Base-by-base conservation (phyloP, 2,113 vertebrate species). In the Percopsis transmontana region DNA sequence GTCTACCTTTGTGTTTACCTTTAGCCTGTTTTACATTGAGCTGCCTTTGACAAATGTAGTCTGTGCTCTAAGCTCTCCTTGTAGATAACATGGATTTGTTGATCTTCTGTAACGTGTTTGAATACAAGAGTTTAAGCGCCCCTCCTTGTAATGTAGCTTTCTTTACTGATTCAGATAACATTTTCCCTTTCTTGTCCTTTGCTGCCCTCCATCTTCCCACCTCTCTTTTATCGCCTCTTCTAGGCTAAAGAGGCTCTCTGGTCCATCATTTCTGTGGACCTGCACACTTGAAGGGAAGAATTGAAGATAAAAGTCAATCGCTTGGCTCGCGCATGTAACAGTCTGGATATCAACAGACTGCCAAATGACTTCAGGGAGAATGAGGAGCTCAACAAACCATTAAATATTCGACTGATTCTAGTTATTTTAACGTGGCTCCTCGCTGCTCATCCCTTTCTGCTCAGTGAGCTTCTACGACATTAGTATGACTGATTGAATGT, bases 61-160 rank as follows among this genome's bases (percentile, higher is more conserved):
- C 57, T 21, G 16, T 44, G 40, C n/a, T 8, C 8, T 45, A 15
- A 16, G 4, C 10, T 47, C 23, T 50, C 18, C 44, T 2, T 50
- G 10, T 39, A 13, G 60, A 50, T 18, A 33, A 10, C 9, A n/a
- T 21, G 55, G 15, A 8, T 40, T 58, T 40, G 38, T 18, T 33
- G 27, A 39, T 51, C 45, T 39, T 39, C 60, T 40, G 47, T 38
- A 39, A 24, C 42, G 41, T 20, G 18, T 62, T 62, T 50, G 15
- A 62, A 62, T 38, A 51, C 60, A 62, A 62, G 27, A 19, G 27
- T 62, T 21, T 41, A 51, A 51, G 3, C 23, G 15, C 13, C n/a
- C 5, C 27, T 39, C n/a, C 14, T n/a, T 62, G 27, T 7, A 16
- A 14, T 33, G 15, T 47, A 24, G 44, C 6, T 62, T 19, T 62